Evolutionary conservation across 2,888 invertebrate genomes (phyloP), one percentile per base, ranked within the genome.

Genomic region (Agonopterix subpropinquella): DNA sequence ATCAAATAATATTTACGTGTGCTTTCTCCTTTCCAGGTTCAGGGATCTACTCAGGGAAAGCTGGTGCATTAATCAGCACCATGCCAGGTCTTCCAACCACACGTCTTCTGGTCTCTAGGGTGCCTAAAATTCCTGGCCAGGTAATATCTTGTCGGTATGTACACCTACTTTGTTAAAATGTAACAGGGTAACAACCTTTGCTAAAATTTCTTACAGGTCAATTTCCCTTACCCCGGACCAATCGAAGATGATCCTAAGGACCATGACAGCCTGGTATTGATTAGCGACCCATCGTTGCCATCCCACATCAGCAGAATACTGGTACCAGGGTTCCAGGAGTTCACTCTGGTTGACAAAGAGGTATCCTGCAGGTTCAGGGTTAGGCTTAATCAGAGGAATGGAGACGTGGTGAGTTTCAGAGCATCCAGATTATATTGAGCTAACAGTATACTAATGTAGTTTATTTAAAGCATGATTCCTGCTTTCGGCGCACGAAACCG

Each of bases 41-140:
- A 8, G 96, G 95, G n/a, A 92, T 96, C 48, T 95, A 90, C 68
- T 89, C 90, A 0, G 92, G 92, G 0, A 72, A 70, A 53, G 77
- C 80, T 1, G 91, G 91, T 0, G 79, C 86, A 1, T 56, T 90
- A 11, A 56, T 77, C 18, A 83, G 83, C 56, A 69, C 79, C 1
- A 89, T 89, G 86, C 80, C 89, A 1, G 89, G 88, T 2, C 53
- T 68, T 9, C 69, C 78, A 0, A 74, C 76, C 0, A 87, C 86
- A 18, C 70, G 74, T 1, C 56, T 90, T 0, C 70, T 90, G 2
- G 80, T 89, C 2, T 69, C 84, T 0, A 78, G 68, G 57, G 82
- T 90, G 1, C 89, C 89, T 1, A 90, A 89, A 67, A 64, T 75
- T 1, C 88, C 89, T 36, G 82, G 86, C 43, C 62, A 77, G 65